Evolutionary conservation across 2,888 invertebrate genomes (phyloP), one percentile per base, ranked within the genome.

Genomic region (Callinectes sapidus): DNA sequence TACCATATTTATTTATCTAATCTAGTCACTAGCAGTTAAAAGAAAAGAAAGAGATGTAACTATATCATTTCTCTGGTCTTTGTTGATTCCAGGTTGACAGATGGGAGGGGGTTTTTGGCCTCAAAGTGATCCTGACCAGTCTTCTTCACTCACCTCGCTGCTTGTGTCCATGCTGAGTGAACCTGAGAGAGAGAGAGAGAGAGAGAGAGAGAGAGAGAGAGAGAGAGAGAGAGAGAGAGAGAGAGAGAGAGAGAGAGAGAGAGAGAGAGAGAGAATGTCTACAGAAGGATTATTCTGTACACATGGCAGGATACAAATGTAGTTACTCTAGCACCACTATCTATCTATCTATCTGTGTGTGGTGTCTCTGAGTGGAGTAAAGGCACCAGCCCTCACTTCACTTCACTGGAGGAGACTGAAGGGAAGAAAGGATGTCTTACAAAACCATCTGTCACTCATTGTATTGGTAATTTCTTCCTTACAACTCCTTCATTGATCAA

Each of bases 21-120:
- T 92, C 92, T 92, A 92, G 92, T 92, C 92, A 92, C 85, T 92
- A 85, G 61, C 55, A 55, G 35, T 32, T 35, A 81, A 81, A 81
- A 13, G 35, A 77, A 81, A 10, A 28, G 71, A 35, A 35, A 81
- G 81, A 81, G 81, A 81, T 35, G 81, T 35, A 32, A 81, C 35
- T 81, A n/a, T 81, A 81, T 81, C 81, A 81, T 28, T 77, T 32
- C 18, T 81, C 16, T 35, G 81, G 81, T 81, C 81, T 81, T 81
- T 81, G 35, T 81, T 81, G 18, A 81, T 81, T 81, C 35, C 81
- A 81, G 81, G 81, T 35, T 35, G 35, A 10, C 35, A 16, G 81
- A 48, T 48, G 81, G 14, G 10, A 32, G 2, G 81, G 16, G 16
- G 35, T 81, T 81, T n/a, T 35, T 81, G 81, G 81, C 81, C n/a